Percentiles rank a stretch among this genome's conserved stretches.
Conservation (phyloP, 2,888 invertebrate species). For the Tetranychus truncatus region DNA sequence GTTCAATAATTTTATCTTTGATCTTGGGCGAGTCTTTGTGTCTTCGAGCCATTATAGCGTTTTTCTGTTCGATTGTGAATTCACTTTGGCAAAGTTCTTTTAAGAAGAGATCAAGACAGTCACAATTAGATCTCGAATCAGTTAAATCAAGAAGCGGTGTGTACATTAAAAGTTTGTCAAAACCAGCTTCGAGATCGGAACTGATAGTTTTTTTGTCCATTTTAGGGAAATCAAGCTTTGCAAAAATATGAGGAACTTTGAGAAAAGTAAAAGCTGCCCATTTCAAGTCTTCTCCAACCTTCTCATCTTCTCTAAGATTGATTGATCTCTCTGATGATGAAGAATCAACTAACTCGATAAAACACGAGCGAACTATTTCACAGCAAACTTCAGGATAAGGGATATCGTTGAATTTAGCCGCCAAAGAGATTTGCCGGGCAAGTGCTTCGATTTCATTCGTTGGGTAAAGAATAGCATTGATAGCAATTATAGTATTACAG, state of each 20-base stretch:
- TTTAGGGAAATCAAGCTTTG: slow-evolving; percentile 23
- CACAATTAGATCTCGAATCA: slow-evolving; percentile 71
- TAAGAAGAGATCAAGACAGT: slow-evolving; percentile 61
- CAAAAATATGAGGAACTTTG: slow-evolving; percentile 42
- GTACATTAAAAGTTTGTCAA: slow-evolving; percentile 65
- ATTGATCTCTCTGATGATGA: slow-evolving; percentile 45
- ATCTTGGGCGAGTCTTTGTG: slow-evolving; percentile 30
- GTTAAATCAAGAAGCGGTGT: slow-evolving; percentile 67
- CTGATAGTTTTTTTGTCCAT: slow-evolving; percentile 37
- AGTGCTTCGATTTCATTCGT: slow-evolving; percentile 61
- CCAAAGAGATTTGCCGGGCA: slow-evolving; percentile 60
- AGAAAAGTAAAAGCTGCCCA: slow-evolving; percentile 88
- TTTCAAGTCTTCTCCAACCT: slow-evolving; percentile 42
- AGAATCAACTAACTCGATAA: slow-evolving; percentile 71
- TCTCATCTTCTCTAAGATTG: slow-evolving; percentile 37
- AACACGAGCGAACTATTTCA: slow-evolving; percentile 70
- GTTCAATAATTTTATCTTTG: slow-evolving; percentile 19
- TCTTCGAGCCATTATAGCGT: slow-evolving; percentile 42
- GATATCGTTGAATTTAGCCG: slow-evolving; percentile 55
- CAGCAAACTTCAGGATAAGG: slow-evolving; percentile 61
- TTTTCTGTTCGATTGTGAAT: slow-evolving; percentile 54
- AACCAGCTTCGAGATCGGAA: slow-evolving; percentile 57
- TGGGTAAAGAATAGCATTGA: slow-evolving; percentile 39
- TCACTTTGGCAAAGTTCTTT: slow-evolving; percentile 57
- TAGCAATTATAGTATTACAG: slow-evolving; percentile 4